Evolutionary conservation across 1,140 invertebrate species (phyloP).

Genomic region (Macrobrachium rosenbergii): DNA sequence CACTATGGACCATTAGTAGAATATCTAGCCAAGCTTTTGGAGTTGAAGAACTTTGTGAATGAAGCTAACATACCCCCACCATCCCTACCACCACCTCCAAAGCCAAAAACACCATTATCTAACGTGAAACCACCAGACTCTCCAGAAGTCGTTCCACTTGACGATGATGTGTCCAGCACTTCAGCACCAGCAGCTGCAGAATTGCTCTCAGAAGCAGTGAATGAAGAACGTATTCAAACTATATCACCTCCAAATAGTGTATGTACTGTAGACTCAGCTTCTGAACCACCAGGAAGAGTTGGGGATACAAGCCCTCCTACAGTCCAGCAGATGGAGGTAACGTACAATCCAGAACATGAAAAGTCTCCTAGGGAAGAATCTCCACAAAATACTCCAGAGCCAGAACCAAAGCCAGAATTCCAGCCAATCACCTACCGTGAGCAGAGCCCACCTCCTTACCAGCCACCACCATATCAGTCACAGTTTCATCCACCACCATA

Average conservation of each 20-base stretch:
- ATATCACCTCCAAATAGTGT: too few species aligned
- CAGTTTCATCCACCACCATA: too few species aligned
- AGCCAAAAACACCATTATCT: neutral
- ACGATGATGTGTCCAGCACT: too few species aligned
- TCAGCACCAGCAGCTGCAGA: too few species aligned
- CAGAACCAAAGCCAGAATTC: too few species aligned
- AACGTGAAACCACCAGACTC: neutral
- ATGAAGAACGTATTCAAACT: too few species aligned
- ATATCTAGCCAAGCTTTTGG: conserved; percentile 59
- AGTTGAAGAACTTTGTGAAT: conserved; percentile 47
- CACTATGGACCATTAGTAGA: conserved; percentile 60
- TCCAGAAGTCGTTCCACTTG: neutral
- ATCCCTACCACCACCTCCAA: neutral
- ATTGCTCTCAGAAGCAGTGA: too few species aligned
- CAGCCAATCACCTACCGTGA: too few species aligned
- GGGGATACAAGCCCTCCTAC: neutral
- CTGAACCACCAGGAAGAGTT: neutral
- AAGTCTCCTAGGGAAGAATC: neutral
- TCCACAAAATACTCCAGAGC: too few species aligned
- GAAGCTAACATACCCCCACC: conserved; percentile 13
- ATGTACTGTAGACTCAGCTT: neutral
- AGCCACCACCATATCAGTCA: too few species aligned
- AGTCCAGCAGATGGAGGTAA: neutral
- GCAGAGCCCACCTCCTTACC: too few species aligned
- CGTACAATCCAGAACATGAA: neutral